Evolutionary conservation across 1,140 invertebrate genomes (phyloP).

Genomic region (Acyrthosiphon pisum): DNA sequence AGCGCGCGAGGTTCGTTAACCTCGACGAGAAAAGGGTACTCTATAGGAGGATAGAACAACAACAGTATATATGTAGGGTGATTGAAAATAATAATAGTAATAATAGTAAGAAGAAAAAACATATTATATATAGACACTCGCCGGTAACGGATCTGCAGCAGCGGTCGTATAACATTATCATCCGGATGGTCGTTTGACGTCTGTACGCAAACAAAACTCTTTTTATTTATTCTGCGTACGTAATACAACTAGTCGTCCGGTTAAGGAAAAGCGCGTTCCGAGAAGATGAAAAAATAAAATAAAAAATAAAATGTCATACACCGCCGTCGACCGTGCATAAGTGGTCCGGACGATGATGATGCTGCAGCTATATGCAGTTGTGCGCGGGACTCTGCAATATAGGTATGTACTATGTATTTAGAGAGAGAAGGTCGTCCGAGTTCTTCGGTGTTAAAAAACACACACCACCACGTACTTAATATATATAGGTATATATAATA

Average conservation of each 20-base stretch:
- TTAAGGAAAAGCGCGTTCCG: constrained; percentile 56
- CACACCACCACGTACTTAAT: constrained; percentile 15
- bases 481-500: background rate
- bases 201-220: constrained; percentile 51
- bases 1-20: constrained; percentile 28
- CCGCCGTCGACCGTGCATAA: background rate
- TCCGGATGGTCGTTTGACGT: constrained; percentile 32
- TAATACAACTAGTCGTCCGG: constrained; percentile 48
- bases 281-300: constrained; percentile 36
- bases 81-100: constrained; percentile 43
- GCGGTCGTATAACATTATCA: constrained; percentile 53
- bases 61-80: background rate
- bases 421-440: constrained; percentile 30
- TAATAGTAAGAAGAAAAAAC: constrained; percentile 27
- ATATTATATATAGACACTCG: background rate
- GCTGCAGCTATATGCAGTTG: background rate
- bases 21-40: background rate
- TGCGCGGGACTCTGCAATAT: background rate
- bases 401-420: too few species aligned
- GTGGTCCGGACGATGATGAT: constrained; percentile 48
- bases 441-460: constrained; percentile 45
- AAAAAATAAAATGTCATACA: constrained; percentile 40
- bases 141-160: constrained; percentile 44
- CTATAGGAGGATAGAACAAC: background rate
- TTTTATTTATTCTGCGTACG: constrained; percentile 54